Percentiles rank a stretch among this genome's conserved stretches.
Conservation (phyloP, 2,888 invertebrate species). For the Phyto melanocephala region DNA sequence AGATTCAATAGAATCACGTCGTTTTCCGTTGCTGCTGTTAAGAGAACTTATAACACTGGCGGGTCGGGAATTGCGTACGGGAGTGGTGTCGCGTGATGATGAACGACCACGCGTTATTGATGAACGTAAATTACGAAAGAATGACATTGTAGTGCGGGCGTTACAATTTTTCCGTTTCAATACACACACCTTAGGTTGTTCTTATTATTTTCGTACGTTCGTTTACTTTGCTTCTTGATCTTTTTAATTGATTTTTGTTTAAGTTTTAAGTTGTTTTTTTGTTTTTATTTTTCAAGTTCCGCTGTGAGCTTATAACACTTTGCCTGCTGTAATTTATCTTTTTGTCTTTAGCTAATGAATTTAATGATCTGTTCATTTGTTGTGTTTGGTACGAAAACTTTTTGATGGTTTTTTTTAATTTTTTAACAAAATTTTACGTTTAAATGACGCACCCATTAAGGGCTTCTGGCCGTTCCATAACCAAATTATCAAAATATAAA, state of each 20-base stretch:
- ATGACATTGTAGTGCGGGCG: constrained; percentile 71
- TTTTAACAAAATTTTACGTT: background rate
- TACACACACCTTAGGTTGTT: background rate
- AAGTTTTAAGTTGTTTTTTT: background rate
- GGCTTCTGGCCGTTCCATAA: constrained; percentile 16
- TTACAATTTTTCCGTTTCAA: constrained; percentile 19
- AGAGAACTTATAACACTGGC: constrained; percentile 70
- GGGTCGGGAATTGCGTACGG: constrained; percentile 72
- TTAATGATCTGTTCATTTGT: constrained; percentile 47
- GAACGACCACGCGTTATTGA: constrained; percentile 74
- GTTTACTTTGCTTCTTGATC: background rate
- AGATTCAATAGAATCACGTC: constrained; percentile 73
- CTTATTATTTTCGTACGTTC: background rate
- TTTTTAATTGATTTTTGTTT: background rate
- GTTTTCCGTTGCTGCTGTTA: constrained; percentile 47
- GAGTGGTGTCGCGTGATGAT: constrained; percentile 76
- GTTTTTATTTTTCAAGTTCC: background rate
- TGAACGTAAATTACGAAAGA: constrained; percentile 77
- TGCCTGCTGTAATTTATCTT: constrained; percentile 35
- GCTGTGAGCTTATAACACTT: constrained; percentile 7
- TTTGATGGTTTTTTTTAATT: background rate
- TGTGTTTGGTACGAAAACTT: background rate
- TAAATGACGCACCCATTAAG: constrained; percentile 50
- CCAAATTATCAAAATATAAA: no score
- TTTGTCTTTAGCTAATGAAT: constrained; percentile 45